phyloP scores from a whole-genome alignment of 2,888 invertebrate genomes.

The Pristionchus mayeri region DNA sequence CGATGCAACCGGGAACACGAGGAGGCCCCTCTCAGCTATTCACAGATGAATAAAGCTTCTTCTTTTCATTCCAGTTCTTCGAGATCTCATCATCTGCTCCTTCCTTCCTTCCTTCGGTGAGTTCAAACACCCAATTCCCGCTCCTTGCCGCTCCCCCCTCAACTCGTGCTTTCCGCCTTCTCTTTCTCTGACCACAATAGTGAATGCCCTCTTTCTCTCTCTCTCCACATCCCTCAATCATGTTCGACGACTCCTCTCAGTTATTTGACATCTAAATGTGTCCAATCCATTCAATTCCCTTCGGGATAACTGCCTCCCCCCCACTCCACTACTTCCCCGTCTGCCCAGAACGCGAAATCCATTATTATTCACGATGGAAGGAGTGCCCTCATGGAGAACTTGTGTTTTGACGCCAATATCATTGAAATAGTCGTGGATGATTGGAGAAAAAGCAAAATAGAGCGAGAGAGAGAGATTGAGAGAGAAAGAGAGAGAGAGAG shows the following conservation, averaged over 20 bases:
- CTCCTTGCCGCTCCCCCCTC: not conserved
- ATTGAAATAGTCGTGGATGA: not conserved
- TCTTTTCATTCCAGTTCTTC: not conserved
- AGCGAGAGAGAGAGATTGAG: too few species aligned
- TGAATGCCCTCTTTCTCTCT: slow-evolving; percentile 31
- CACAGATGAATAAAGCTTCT: not conserved
- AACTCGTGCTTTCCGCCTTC: not conserved
- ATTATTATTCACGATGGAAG: not conserved
- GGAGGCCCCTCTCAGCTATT: not conserved
- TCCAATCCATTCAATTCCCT: slow-evolving; percentile 43
- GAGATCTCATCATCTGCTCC: too few species aligned
- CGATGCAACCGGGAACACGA: too few species aligned
- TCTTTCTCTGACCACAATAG: slow-evolving; percentile 31
- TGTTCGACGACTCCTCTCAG: slow-evolving; percentile 31
- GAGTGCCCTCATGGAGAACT: not conserved
- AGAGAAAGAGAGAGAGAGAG: not conserved
- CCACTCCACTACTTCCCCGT: slow-evolving; percentile 27
- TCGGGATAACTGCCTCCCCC: slow-evolving; percentile 31
- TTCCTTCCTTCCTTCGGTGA: not conserved
- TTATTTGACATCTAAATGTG: slow-evolving; percentile 45
- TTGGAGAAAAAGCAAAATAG: too few species aligned
- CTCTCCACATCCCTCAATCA: slow-evolving; percentile 39
- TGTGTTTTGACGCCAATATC: not conserved
- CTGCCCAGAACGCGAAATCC: not conserved
- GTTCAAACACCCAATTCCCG: slow-evolving; percentile 23